Evolutionary conservation across 2,888 invertebrate genomes (phyloP), one percentile per base, ranked within the genome.

Genomic region (Sicus ferrugineus): DNA sequence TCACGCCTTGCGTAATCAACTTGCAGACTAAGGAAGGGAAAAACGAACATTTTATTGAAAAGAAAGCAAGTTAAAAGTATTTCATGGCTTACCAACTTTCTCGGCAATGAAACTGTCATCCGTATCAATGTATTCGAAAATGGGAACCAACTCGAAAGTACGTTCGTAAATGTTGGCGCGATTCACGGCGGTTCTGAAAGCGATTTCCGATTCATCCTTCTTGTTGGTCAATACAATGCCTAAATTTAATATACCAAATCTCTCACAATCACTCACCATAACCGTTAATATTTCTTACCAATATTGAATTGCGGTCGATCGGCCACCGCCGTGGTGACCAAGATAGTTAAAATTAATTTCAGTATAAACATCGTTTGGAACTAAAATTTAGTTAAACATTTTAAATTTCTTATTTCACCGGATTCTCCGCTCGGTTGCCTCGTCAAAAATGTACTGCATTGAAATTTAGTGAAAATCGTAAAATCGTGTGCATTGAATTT

Each of bases 1-100:
- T 89, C 31, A 93, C 90, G 9, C 92, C 92, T 63, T 87, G 84
- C 2, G 88, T 84, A 76, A 91, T 86, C 72, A 92, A 84, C 70
- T 88, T 86, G 80, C 92, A 93, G 4, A 90, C 92, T 93, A 84
- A 54, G 72, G 16, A 19, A n/a, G 34, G n/a, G 28, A 63, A 26
- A 23, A 30, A 48, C 50, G 16, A 52, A 31, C 52, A 59, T 61
- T 62, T 50, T 30, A 2, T 19, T 52, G 21, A 52, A 54, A n/a
- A 9, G 38, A 14, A 59, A 56, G 2, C 28, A 42, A 3, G 31
- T 68, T 63, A 0, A 56, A 26, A 54, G 54, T 7, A 7, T 61
- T 50, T 65, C 4, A 67, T 9, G n/a, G n/a, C 56, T 71, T 62
- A 84, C 85, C 85, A 56, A 80, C 77, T 75, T 83, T 82, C 72